Evolutionary conservation across 2,113 vertebrate species (phyloP).

Genomic region (Numida meleagris): DNA sequence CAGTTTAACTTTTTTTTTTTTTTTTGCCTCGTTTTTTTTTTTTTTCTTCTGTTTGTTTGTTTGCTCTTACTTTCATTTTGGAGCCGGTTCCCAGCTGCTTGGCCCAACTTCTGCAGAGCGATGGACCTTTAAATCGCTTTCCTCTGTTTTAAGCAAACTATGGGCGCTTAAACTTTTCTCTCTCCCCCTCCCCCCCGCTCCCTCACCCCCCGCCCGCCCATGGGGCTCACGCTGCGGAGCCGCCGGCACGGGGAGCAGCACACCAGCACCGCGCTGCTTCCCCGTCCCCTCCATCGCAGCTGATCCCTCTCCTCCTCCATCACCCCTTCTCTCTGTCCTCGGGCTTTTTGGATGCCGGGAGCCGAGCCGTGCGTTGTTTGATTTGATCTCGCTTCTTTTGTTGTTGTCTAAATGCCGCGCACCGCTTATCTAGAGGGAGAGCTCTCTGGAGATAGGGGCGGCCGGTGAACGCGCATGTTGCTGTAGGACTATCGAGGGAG

Average conservation of each 20-base stretch:
- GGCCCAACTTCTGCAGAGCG: conserved; percentile 66
- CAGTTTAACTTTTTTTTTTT: conserved; percentile 47
- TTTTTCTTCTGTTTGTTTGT: not conserved
- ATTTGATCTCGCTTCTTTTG: conserved; percentile 38
- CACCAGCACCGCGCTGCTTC: conserved; percentile 37
- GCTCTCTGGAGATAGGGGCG: conserved; percentile 57
- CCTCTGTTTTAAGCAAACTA: conserved; percentile 56
- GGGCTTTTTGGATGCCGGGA: not conserved
- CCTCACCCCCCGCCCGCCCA: conserved; percentile 29
- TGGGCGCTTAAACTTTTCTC: conserved; percentile 50
- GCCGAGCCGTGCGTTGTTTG: conserved; percentile 27
- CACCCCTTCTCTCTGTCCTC: not conserved
- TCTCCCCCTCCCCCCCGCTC: conserved; percentile 35
- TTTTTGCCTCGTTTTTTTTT: conserved; percentile 18
- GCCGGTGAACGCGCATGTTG: conserved; percentile 69
- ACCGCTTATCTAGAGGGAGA: conserved; percentile 31
- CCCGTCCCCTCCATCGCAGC: not conserved
- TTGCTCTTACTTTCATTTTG: conserved; percentile 60
- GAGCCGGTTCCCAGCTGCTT: conserved; percentile 44
- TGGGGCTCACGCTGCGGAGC: conserved; percentile 45
- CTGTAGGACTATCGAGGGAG: conserved; percentile 76
- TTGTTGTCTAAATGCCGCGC: conserved; percentile 39
- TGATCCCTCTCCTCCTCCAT: not conserved
- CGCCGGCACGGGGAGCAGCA: conserved; percentile 32
- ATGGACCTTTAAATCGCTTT: conserved; percentile 42